Conservation (phyloP, 2,797 vertebrate species). For the Syngnathus rostellatus region DNA sequence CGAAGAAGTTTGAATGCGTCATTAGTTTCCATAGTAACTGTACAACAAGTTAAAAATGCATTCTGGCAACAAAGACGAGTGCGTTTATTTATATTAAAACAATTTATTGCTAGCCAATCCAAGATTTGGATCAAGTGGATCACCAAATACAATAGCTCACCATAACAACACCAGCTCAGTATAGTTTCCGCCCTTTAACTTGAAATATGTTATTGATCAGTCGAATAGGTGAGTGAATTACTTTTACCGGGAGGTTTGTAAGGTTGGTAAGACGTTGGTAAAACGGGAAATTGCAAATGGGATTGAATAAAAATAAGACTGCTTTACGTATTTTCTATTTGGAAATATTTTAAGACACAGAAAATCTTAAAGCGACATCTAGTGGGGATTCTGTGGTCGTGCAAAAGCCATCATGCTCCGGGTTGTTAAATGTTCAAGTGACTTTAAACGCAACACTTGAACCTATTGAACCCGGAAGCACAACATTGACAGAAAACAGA, state of each 20-base stretch:
- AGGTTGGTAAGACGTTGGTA: neutral
- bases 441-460: neutral
- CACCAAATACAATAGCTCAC: neutral
- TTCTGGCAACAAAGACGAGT: no score
- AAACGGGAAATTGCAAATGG: neutral
- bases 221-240: neutral
- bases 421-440: neutral
- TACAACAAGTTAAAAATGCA: neutral
- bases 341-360: neutral
- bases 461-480: neutral
- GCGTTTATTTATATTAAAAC: neutral
- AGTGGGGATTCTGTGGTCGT: neutral
- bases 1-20: neutral
- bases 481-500: neutral
- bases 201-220: neutral
- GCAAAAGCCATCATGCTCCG: neutral
- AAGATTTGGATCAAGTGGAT: no score
- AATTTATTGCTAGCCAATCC: no score
- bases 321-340: neutral
- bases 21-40: conserved; percentile 4
- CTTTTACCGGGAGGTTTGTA: neutral
- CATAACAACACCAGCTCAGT: no score
- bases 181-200: no score
- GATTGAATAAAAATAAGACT: neutral
- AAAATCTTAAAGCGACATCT: neutral